Evolutionary conservation across 2,797 vertebrate genomes (phyloP).

Genomic region (Melanogrammus aeglefinus): DNA sequence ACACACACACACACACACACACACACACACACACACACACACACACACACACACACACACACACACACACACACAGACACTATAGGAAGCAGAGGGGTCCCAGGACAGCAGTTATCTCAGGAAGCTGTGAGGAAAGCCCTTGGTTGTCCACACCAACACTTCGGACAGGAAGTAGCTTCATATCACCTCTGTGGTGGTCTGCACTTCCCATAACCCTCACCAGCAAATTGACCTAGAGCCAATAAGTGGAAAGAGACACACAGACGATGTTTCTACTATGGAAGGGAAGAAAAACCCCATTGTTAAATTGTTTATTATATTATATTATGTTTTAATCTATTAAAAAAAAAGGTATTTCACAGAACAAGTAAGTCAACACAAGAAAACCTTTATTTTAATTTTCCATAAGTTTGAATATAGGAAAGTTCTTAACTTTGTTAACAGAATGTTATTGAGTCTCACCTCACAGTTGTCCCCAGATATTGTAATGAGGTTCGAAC

Average conservation of each 20-base stretch:
- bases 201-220: constrained; percentile 56
- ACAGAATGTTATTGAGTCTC: constrained; percentile 11
- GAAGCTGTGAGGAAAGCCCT: constrained; percentile 5
- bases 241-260: constrained; percentile 5
- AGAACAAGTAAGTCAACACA: too few species aligned
- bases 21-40: constrained; percentile 9
- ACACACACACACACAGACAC: constrained; percentile 22
- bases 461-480: constrained; percentile 60
- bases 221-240: constrained; percentile 49
- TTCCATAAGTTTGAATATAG: too few species aligned
- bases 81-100: constrained; percentile 77
- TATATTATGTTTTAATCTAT: not conserved
- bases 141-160: constrained; percentile 54
- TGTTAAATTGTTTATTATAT: not conserved
- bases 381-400: too few species aligned
- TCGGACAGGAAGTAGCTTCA: constrained; percentile 72
- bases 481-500: constrained; percentile 42
- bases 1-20: constrained; percentile 11
- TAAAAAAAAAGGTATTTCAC: too few species aligned
- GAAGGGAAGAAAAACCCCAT: not conserved
- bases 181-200: constrained; percentile 59
- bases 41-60: constrained; percentile 16
- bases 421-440: too few species aligned
- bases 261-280: not conserved
- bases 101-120: constrained; percentile 45